A percentile compares a stretch with the other conserved stretches of the same genome.
Evolutionary conservation across 2,797 vertebrate genomes (phyloP).

Genomic region (Okamejei kenojei): DNA sequence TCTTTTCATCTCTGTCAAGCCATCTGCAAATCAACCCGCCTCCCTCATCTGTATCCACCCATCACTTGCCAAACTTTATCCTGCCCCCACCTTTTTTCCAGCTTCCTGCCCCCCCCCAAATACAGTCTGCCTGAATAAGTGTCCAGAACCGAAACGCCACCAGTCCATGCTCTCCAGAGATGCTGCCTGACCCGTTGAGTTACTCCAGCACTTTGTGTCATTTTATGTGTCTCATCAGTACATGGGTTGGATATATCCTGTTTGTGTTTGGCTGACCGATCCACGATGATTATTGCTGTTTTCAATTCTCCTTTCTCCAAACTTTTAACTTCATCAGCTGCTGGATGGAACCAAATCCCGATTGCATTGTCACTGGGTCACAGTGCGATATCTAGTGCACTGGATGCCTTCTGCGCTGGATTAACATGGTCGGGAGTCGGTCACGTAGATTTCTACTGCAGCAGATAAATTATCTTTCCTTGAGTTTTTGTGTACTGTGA

Average conservation of each 20-base stretch:
- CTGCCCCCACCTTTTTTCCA: no score
- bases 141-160: no score
- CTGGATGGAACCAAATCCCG: background rate
- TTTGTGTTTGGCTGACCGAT: background rate
- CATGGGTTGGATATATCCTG: background rate
- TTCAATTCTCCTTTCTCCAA: background rate
- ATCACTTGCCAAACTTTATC: no score
- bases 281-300: background rate
- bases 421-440: no score
- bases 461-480: background rate
- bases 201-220: no score
- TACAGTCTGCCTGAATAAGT: no score
- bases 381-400: background rate
- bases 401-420: background rate
- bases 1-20: no score
- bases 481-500: background rate
- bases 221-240: background rate
- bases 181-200: no score
- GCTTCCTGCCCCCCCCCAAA: no score
- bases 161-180: no score
- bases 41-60: no score
- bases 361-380: background rate
- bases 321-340: background rate
- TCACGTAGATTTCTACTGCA: background rate
- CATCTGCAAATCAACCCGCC: no score